Base-by-base conservation (phyloP, 2,888 invertebrate genomes). In the Rhagonycha fulva region DNA sequence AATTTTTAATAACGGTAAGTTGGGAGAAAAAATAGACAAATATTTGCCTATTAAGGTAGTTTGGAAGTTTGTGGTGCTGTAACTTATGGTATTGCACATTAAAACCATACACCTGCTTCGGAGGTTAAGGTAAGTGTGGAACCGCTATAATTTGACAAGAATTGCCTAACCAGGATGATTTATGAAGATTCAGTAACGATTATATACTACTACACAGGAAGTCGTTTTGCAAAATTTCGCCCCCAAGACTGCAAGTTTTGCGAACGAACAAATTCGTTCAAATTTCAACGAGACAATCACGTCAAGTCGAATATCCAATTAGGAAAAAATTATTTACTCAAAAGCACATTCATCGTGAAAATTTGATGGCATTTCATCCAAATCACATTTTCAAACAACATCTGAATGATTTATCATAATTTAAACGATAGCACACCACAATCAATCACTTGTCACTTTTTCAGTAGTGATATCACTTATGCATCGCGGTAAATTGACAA, bases 371-470 rank as follows among this genome's bases (percentile, higher is more conserved):
- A n/a, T 47, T 47, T 47, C 47, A 47, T n/a, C 23, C 63, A 12
- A 66, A 66, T 66, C 63, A 23, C 24, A 66, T 66, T 66, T 66
- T 66, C 63, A 24, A 66, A 66, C 63, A 66, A 24, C 24, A 66
- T 66, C 26, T 66, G 24, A 66, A 66, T 66, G 63, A 66, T 66
- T 66, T 66, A 66, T 66, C 63, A 66, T 66, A 66, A 23, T 66
- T 66, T 66, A 66, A 66, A 66, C 63, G 63, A 66, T 66, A 66
- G 63, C 63, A 24, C 12, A 23, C n/a, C 23, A 24, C 63, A 66
- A 66, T 66, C 63, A 66, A 66, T 66, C 63, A 66, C 63, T 66
- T 66, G 63, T 66, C 63, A 66, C 63, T 66, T 66, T 66, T 66
- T 66, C 19, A 66, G 63, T 66, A 66, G 63, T 66, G 63, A 66